Evolutionary conservation across 1,140 invertebrate genomes (phyloP).

Genomic region (Brachionus plicatilis): DNA sequence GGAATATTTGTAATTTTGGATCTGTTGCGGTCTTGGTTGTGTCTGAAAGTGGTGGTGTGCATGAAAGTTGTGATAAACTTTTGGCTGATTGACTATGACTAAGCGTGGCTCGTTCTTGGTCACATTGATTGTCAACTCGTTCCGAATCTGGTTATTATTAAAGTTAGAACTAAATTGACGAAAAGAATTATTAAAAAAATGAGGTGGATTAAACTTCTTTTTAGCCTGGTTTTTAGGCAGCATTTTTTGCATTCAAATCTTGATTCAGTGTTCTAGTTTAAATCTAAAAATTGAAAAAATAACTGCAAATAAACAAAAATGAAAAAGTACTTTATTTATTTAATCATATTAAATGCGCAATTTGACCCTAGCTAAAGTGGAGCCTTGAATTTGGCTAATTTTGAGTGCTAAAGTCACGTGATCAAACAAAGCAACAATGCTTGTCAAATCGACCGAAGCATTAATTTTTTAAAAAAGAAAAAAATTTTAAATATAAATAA

Average conservation of each 20-base stretch:
- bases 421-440: neutral
- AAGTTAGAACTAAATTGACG: neutral
- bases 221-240: conserved; percentile 26
- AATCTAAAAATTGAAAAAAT: neutral
- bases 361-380: neutral
- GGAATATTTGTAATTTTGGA: neutral
- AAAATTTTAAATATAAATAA: neutral
- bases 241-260: neutral
- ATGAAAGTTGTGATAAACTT: neutral
- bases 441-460: neutral
- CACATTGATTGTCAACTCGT: conserved; percentile 38
- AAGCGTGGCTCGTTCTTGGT: conserved; percentile 32
- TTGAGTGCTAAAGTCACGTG: neutral
- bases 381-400: neutral
- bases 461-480: neutral
- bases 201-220: conserved; percentile 8
- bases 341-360: neutral
- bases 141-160: neutral
- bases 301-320: neutral
- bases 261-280: neutral
- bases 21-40: neutral
- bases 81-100: conserved; percentile 21
- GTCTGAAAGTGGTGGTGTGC: neutral
- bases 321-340: neutral
- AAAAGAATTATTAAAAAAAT: conserved; percentile 28